Base-by-base conservation (phyloP, 2,113 vertebrate genomes). In the Sinocyclocheilus grahami region DNA sequence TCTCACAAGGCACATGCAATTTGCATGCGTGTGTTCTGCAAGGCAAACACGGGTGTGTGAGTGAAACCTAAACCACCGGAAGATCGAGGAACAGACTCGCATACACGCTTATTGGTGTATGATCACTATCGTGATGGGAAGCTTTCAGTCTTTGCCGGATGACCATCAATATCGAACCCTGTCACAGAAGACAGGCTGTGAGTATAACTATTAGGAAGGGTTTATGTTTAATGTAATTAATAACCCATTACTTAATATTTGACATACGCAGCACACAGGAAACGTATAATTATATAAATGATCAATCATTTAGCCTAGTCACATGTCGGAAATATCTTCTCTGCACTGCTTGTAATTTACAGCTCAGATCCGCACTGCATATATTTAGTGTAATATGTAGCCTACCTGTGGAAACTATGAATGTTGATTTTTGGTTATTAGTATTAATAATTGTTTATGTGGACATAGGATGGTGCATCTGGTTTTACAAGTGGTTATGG, bases 151-250 rank as follows among this genome's bases (percentile, higher is more conserved):
- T 16, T 74, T 87, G 76, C 93, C 95, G 78, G 94, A 90, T 24
- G 95, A 95, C 39, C 92, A 91, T 14, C 94, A 96, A 84, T 95
- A 96, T 87, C 90, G 84, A 78, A 92, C 93, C 89, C 94, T 97
- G 85, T 93, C 95, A 20, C 93, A 96, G 85, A 96, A 95, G 93
- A 98, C 97, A 0, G 97, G 97, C 90, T 98, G 97, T 98, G 92
- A 97, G 97, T 98, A 93, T 37, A 9, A n/a, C 63, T 79, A 27
- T 76, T 53, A 42, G 46, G 51, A 4, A 65, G 51, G 74, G 2
- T 18, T n/a, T 62, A n/a, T 62, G 58, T 10, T n/a, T 46, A 8
- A 75, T 30, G 6, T 22, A 8, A 48, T 13, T 60, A 37, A 60
- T 75, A 72, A 5, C 37, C 69, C 9, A 46, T 46, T 46, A 46